Base-by-base conservation (phyloP, 2,797 vertebrate genomes). In the Ctenopoma multispine region DNA sequence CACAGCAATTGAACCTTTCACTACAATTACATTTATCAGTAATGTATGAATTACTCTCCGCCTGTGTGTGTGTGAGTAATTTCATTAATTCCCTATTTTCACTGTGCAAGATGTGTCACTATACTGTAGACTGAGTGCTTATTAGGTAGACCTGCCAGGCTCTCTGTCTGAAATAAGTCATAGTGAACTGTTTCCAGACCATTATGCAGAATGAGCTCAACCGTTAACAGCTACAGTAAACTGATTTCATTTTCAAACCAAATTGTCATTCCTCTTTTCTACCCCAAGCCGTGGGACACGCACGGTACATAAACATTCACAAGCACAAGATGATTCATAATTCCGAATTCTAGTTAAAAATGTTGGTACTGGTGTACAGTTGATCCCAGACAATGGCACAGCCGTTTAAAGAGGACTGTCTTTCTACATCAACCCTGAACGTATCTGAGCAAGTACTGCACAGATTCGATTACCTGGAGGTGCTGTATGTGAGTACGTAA, bases 171-270 rank as follows among this genome's bases (percentile, higher is more conserved):
- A 81, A 89, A 89, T 83, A 75, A 85, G 75, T 90, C 82, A 79
- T 20, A 40, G 72, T 68, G 57, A 84, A 87, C 87, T 85, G 82
- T 86, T 83, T 87, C 83, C 53, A 53, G 68, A 71, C 68, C 76
- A 88, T 91, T 91, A 88, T 88, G 79, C 79, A 80, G 75, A 82
- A 86, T 83, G 83, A 82, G 83, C 84, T 86, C 85, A 80, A 78
- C 79, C 80, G 81, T 88, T 74, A 43, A 44, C 44, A 6, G 69
- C 75, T 75, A 80, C 81, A 72, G 78, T 82, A 82, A 83, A 88
- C 71, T 81, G 78, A 87, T 78, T 88, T 85, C 34, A 77, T 79
- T 87, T 78, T 85, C 75, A 75, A 70, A 73, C 64, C 60, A 31
- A 73, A 66, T 76, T 60, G 76, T 75, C 85, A 63, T 74, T 77